Conservation (phyloP, 2,888 invertebrate species). For the Harpalus rubripes region DNA sequence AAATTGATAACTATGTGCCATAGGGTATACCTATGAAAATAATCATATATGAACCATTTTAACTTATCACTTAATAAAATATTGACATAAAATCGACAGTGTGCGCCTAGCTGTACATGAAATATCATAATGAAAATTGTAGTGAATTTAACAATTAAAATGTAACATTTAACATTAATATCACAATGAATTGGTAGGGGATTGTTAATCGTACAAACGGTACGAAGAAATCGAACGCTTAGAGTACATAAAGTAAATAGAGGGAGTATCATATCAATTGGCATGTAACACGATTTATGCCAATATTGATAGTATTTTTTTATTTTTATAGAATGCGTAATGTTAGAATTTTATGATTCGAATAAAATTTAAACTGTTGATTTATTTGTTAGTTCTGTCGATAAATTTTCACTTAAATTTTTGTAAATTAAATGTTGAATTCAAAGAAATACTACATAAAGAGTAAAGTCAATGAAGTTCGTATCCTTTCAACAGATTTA, state of each 20-base stretch:
- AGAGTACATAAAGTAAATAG: background rate
- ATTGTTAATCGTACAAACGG: constrained; percentile 8
- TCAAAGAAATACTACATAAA: too few relatives aligned
- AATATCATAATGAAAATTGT: background rate
- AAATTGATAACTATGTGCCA: background rate
- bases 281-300: constrained; percentile 44
- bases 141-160: constrained; percentile 13
- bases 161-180: constrained; percentile 40
- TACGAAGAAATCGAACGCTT: background rate
- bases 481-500: too few relatives aligned
- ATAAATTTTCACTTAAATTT: too few relatives aligned
- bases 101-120: constrained; percentile 4
- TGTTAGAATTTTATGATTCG: constrained; percentile 28
- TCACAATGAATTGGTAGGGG: constrained; percentile 53
- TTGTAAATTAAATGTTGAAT: too few relatives aligned
- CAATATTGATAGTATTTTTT: constrained; percentile 21
- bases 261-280: constrained; percentile 32
- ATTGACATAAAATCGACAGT: background rate
- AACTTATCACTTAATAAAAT: background rate
- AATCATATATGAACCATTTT: background rate
- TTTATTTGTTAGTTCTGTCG: too few relatives aligned
- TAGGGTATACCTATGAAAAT: background rate
- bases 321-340: background rate
- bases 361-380: constrained; percentile 11
- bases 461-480: too few relatives aligned